Evolutionary conservation across 2,888 invertebrate genomes (phyloP), one percentile per base, ranked within the genome.

Genomic region (Tetragonula carbonaria): DNA sequence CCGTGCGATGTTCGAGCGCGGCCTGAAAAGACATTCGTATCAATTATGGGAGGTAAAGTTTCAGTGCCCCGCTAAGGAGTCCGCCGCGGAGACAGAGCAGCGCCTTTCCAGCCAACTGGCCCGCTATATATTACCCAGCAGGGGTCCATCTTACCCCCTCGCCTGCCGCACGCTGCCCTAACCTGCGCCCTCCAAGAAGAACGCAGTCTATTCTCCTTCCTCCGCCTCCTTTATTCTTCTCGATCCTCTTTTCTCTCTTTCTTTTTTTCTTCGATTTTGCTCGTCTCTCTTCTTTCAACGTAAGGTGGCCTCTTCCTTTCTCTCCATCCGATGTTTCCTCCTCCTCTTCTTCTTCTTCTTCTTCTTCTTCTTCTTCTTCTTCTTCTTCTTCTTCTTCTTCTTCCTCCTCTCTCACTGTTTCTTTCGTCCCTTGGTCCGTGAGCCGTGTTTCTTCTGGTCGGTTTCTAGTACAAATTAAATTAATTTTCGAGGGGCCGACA

Each of bases 51-150:
- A 92, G 92, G 92, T 91, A 91, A 92, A 91, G 86, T 92, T 92
- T 92, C 91, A 92, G 91, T 92, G 92, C 90, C 88, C 91, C 91
- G 93, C 88, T 91, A 91, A 91, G 89, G 92, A 92, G 91, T 91
- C 90, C 90, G 82, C 89, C 88, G 90, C 91, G 93, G 92, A 91
- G 93, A 93, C 92, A 92, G 92, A 91, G 88, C 91, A 92, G 92
- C 93, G 92, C 91, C 93, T 93, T 91, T 93, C 92, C 92, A 93
- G 92, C 90, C 91, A 91, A 90, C 91, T 92, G 91, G 93, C 93
- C 93, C 92, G 91, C 94, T 93, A 94, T 94, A 94, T 94, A 93
- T 94, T 94, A 94, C 91, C 85, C 94, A 93, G 93, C 94, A 87
- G 94, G 94, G 92, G 92, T 90, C 92, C 91, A 78, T 86, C 74